These are phyloP conservation scores for Emydura subglobosa DNA, from an alignment of 2,113 vertebrate species.

Conservation along the genomic window DNA sequence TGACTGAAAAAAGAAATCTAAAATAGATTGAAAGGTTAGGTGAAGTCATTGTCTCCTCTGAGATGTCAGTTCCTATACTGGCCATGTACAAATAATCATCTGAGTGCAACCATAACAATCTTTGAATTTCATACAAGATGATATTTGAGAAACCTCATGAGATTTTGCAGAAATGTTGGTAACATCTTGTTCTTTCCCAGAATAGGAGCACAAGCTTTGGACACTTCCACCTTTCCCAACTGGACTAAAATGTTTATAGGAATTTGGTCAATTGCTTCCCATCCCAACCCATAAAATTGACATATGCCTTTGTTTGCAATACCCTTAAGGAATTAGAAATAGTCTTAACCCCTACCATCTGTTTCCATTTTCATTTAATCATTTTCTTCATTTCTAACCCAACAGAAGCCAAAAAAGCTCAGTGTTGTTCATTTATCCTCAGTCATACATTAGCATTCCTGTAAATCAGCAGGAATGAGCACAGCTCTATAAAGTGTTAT, in stretches of 20 bases:
- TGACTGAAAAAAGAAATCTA: neutral
- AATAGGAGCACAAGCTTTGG: neutral
- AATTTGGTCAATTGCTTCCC: neutral
- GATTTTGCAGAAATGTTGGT: slow-evolving; percentile 4
- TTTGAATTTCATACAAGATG: neutral
- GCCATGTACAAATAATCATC: neutral
- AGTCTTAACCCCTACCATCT: neutral
- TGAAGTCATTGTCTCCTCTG: neutral
- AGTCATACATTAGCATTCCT: neutral
- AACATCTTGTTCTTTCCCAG: neutral
- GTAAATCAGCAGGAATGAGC: neutral
- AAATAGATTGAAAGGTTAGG: neutral
- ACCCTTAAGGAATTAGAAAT: neutral
- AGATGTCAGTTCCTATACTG: neutral
- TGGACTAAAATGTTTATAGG: neutral
- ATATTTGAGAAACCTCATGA: neutral
- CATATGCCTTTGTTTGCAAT: neutral
- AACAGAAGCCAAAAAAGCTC: neutral
- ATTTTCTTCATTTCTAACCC: neutral
- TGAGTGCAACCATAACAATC: neutral
- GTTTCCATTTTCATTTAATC: neutral
- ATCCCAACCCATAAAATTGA: neutral
- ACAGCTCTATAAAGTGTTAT: neutral
- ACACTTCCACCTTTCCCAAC: neutral
- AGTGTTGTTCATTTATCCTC: neutral